phyloP scores from a whole-genome alignment of 2,797 vertebrate genomes.

The Tragopan temminckii region DNA sequence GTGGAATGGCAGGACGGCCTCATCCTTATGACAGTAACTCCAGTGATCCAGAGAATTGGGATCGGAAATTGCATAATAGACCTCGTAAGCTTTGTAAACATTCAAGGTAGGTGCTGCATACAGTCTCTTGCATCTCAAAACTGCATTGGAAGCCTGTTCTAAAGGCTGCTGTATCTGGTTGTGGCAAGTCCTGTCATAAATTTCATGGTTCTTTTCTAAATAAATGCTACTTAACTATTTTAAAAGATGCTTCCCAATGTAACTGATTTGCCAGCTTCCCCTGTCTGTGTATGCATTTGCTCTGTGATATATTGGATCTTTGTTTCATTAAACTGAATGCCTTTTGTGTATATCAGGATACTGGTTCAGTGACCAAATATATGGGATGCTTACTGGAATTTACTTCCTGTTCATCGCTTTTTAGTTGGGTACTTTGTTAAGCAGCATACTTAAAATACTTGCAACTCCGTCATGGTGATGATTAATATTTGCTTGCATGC shows the following conservation, averaged over 20 bases:
- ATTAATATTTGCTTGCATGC: not conserved
- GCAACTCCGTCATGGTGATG: not conserved
- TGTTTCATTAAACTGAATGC: not conserved
- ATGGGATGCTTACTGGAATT: not conserved
- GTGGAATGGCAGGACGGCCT: constrained; percentile 93
- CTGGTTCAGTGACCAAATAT: not conserved
- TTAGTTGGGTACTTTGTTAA: not conserved
- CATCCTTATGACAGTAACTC: constrained; percentile 96
- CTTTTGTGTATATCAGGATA: not conserved
- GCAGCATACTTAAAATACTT: not conserved
- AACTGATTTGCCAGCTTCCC: constrained; percentile 47
- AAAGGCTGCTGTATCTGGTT: constrained; percentile 72
- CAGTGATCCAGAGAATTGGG: constrained; percentile 94
- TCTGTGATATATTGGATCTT: not conserved
- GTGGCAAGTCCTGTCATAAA: constrained; percentile 73
- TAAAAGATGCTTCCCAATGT: constrained; percentile 1
- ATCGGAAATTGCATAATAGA: constrained; percentile 89
- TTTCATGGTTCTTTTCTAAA: not conserved
- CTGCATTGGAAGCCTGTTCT: constrained; percentile 36
- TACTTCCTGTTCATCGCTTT: not conserved
- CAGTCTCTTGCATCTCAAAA: constrained; percentile 70
- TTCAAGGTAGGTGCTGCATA: constrained; percentile 87
- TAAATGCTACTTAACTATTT: not conserved
- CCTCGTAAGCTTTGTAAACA: constrained; percentile 92
- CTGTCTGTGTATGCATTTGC: constrained; percentile 28